Conservation (phyloP, 1,140 invertebrate genomes). For the Drosophila chauvacae region DNA sequence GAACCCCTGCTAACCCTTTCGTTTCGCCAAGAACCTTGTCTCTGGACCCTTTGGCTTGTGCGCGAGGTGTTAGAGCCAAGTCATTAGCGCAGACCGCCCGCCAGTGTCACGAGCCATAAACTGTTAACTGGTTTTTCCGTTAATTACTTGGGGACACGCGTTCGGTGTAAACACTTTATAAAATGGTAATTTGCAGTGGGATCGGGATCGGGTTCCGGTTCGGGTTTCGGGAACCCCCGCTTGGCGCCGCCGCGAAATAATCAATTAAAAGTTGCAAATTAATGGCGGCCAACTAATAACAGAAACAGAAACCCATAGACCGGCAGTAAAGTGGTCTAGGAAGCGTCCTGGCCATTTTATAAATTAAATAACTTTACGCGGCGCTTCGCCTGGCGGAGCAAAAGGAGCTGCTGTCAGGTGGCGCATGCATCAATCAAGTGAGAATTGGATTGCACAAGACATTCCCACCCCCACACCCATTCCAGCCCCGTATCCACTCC, state of each 20-base stretch:
- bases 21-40: slow-evolving; percentile 5
- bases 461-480: neutral
- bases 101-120: slow-evolving; percentile 71
- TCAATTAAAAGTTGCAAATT: slow-evolving; percentile 82
- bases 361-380: slow-evolving; percentile 81
- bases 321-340: slow-evolving; percentile 32
- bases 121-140: slow-evolving; percentile 56
- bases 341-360: slow-evolving; percentile 66
- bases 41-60: neutral
- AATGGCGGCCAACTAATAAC: slow-evolving; percentile 66
- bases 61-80: slow-evolving; percentile 21
- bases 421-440: slow-evolving; percentile 80
- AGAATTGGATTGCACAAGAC: slow-evolving; percentile 79
- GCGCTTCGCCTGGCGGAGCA: slow-evolving; percentile 27
- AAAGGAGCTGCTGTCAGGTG: slow-evolving; percentile 64
- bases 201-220: slow-evolving; percentile 24
- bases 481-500: neutral
- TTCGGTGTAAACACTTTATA: slow-evolving; percentile 78
- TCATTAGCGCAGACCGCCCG: slow-evolving; percentile 22
- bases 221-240: slow-evolving; percentile 13
- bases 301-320: slow-evolving; percentile 30
- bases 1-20: neutral
- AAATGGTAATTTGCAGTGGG: slow-evolving; percentile 65
- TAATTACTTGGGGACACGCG: slow-evolving; percentile 74
- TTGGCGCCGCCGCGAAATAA: slow-evolving; percentile 51